Base-by-base conservation (phyloP, 2,888 invertebrate genomes). In the Oithona nana region DNA sequence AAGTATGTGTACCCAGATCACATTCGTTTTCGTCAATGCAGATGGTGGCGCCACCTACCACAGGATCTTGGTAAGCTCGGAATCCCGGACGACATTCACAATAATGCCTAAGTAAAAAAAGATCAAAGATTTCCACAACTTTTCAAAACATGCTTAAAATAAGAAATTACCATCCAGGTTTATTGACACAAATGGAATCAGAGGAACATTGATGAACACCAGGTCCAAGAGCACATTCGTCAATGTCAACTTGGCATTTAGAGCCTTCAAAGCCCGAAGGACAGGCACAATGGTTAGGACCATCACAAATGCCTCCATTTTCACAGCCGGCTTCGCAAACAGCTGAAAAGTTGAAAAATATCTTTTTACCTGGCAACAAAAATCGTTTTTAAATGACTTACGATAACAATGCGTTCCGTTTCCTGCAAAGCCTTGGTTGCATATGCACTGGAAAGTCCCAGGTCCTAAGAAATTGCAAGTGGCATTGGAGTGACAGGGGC, bases 1-100 rank as follows among this genome's bases (percentile, higher is more conserved):
- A 90, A 65, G 85, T 85, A 75, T 87, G 84, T 54, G 75, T 76
- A 65, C 81, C 81, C 69, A 82, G 82, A 69, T 77, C 75, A 71
- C 90, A 89, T 74, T 89, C 89, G 73, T 89, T 82, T 63, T 88
- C 80, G 76, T 89, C 88, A 85, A 73, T 16, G 52, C 55, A 61
- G 56, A 63, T 39, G 52, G 50, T 63, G 30, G 26, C 11, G 28
- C 22, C 4, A 39, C 28, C 20, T 29, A 52, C 39, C 28, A 22
- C 30, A 48, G 55, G 54, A 57, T 52, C 67, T n/a, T 67, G 63
- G 39, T 68, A 67, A 63, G 73, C 72, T 61, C 72, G 78, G 75
- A 83, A 89, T 3, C 89, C 89, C 64, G 80, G 79, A 67, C 82
- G 81, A 74, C 89, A 89, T 68, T 84, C 82, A 75, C 90, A 90